Evolutionary conservation across 2,113 vertebrate species (phyloP).

Genomic region (Monopterus albus): DNA sequence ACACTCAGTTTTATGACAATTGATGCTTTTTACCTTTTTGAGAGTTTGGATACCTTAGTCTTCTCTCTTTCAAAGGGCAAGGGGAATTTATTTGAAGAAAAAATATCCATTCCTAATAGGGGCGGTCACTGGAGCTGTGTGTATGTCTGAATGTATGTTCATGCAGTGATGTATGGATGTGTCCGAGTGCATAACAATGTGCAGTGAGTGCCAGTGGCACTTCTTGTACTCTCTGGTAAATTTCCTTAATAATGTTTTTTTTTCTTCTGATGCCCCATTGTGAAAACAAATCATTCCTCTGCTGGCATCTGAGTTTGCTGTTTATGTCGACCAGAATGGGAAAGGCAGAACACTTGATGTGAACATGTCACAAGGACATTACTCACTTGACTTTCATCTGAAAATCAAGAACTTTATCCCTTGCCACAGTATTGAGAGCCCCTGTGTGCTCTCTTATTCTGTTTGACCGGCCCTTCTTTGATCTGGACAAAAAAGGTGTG

Average conservation of each 20-base stretch:
- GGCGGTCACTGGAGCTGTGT: conserved; percentile 80
- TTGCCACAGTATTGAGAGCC: conserved; percentile 50
- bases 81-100: conserved; percentile 51
- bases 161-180: conserved; percentile 39
- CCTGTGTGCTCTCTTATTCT: conserved; percentile 72
- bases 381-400: conserved; percentile 43
- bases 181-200: conserved; percentile 39
- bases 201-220: conserved; percentile 40
- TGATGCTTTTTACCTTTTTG: conserved; percentile 61
- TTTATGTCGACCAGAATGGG: conserved; percentile 49
- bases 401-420: conserved; percentile 62
- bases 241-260: conserved; percentile 39
- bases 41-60: conserved; percentile 48
- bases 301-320: conserved; percentile 56
- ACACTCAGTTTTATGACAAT: conserved; percentile 37
- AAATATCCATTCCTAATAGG: conserved; percentile 80
- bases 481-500: conserved; percentile 69
- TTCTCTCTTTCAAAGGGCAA: conserved; percentile 56
- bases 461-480: conserved; percentile 72
- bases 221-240: conserved; percentile 38
- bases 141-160: conserved; percentile 58
- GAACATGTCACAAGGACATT: conserved; percentile 61
- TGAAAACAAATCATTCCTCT: conserved; percentile 57
- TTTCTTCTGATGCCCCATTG: conserved; percentile 25
- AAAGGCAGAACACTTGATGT: conserved; percentile 61